A percentile compares a stretch with the other conserved stretches of the same genome.
Evolutionary conservation across 2,797 vertebrate species (phyloP).

Genomic region (Phalloptychus januarius): DNA sequence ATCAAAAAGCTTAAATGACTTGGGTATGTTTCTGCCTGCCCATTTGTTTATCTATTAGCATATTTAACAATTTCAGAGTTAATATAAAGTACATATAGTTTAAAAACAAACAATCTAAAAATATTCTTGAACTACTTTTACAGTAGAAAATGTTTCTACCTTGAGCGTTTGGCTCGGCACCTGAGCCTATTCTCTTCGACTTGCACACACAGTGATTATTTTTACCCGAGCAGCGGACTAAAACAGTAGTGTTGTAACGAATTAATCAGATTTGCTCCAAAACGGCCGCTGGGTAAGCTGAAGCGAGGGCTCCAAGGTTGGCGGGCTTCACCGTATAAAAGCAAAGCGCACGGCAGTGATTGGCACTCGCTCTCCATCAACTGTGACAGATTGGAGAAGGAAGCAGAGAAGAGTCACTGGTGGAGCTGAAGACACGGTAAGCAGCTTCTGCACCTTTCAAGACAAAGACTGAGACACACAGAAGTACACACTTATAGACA

Average conservation of each 20-base stretch:
- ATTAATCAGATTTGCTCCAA: slow-evolving; percentile 68
- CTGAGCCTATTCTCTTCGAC: slow-evolving; percentile 8
- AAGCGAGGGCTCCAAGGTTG: slow-evolving; percentile 50
- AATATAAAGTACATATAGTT: background rate
- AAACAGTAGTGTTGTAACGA: slow-evolving; percentile 58
- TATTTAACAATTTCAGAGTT: background rate
- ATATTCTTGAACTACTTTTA: background rate
- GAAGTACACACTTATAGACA: background rate
- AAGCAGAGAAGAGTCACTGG: slow-evolving; percentile 26
- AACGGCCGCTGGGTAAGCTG: slow-evolving; percentile 52
- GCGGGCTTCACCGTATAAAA: slow-evolving; percentile 64
- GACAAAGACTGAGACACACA: background rate
- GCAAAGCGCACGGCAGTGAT: slow-evolving; percentile 24
- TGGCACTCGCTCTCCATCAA: slow-evolving; percentile 36
- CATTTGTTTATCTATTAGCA: background rate
- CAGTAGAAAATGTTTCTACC: background rate
- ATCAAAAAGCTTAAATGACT: background rate
- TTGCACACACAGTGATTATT: slow-evolving; percentile 48
- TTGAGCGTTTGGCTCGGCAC: background rate
- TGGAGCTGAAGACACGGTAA: slow-evolving; percentile 46
- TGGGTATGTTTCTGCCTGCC: background rate
- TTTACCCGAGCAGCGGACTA: slow-evolving; percentile 48
- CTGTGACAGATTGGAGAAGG: slow-evolving; percentile 46
- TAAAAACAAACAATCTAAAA: background rate
- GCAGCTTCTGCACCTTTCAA: slow-evolving; percentile 16